Evolutionary conservation across 92 coral and sea anemone species (phyloP), one percentile per base, ranked within the genome.

Genomic region (Actinostola sp.): DNA sequence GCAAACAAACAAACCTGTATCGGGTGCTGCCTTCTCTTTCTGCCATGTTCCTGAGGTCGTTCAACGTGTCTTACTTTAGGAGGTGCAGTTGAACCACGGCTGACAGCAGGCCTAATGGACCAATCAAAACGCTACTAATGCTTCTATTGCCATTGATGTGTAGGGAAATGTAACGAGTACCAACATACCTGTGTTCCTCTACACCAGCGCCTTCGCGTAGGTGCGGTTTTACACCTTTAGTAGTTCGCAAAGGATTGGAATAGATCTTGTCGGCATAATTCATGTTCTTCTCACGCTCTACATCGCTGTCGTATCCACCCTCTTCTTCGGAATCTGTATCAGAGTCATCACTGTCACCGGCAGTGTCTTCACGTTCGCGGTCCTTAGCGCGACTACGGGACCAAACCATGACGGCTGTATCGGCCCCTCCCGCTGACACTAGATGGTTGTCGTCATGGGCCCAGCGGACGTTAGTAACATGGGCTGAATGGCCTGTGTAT

Each of bases 391-490:
- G 93, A 71, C 75, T 76, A 74, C 86, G 98, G 80, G 90, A 84
- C 98, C 98, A 93, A 10, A 93, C 91, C 92, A 93, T 93, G 56
- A 93, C 89, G 32, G 98, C 84, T 31, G 98, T 93, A 80, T 93
- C 98, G 20, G 96, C 98, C n/a, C 98, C 98, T 27, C 98, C 98
- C 27, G 86, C 96, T 45, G 98, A 93, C 38, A 93, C 88, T 21
- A 93, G 67, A 32, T 87, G 92, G 36, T 73, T 76, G 86, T 93
- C 98, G 63, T 93, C 97, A 50, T 79, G 83, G 51, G 97, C 79
- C 98, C 98, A 93, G 84, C 97, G 98, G 66, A 93, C 98, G 78
- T 93, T 93, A 16, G 98, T 93, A 61, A 93, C 98, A 74, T 93
- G 98, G 49, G 98, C 98, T 75, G 98, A 93, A 73, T 93, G 98